These are phyloP conservation scores for Ctenoplectra terminalis DNA, from an alignment of 1,140 invertebrate genomes.

Conservation along the genomic window DNA sequence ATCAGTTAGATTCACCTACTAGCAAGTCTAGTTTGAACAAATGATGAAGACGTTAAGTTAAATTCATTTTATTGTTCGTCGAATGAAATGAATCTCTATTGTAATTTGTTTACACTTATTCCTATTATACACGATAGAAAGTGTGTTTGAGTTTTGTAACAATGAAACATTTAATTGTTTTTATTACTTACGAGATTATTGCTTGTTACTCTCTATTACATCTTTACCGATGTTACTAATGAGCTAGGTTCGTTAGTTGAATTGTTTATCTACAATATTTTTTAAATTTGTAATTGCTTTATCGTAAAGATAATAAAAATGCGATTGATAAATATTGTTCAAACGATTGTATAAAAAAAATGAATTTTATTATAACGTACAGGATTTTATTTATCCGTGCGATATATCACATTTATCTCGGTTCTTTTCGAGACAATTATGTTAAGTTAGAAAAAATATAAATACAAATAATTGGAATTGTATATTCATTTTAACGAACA, in stretches of 20 bases:
- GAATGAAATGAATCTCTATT: neutral
- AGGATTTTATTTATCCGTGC: neutral
- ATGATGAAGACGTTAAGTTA: too few species aligned
- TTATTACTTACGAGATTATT: neutral
- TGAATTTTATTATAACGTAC: neutral
- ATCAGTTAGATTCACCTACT: constrained; percentile 45
- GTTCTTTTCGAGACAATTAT: neutral
- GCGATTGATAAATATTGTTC: neutral
- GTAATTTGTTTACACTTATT: neutral
- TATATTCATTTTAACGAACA: neutral
- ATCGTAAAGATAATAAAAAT: neutral
- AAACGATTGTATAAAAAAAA: neutral
- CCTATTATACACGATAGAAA: neutral
- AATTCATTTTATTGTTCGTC: too few species aligned
- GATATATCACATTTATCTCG: neutral
- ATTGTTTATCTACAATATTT: neutral
- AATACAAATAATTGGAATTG: constrained; percentile 9
- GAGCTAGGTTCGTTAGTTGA: neutral
- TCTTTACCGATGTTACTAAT: constrained; percentile 3
- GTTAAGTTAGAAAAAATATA: neutral
- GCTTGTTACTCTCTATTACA: neutral
- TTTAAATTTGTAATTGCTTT: neutral
- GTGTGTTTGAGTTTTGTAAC: neutral
- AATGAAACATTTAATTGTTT: constrained; percentile 1
- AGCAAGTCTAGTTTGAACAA: constrained; percentile 66